These are phyloP conservation scores for Meteorus cinctellus DNA, from an alignment of 2,888 invertebrate genomes.

Conservation along the genomic window DNA sequence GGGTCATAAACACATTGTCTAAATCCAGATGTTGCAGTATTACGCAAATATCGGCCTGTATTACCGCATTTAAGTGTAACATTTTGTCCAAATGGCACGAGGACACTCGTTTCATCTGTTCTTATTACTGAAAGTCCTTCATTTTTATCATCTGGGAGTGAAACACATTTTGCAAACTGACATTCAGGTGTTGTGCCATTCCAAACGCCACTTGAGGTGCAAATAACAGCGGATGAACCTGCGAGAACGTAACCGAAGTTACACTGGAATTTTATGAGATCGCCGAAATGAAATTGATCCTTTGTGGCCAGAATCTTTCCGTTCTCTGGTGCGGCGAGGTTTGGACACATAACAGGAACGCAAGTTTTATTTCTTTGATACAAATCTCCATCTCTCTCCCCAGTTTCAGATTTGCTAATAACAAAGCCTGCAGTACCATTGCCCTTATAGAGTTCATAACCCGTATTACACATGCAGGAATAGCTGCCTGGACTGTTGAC, in stretches of 20 bases:
- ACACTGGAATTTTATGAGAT: constrained; percentile 92
- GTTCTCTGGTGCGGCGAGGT: constrained; percentile 85
- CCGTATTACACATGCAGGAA: constrained; percentile 91
- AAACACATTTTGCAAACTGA: constrained; percentile 95
- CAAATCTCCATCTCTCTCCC: constrained; percentile 90
- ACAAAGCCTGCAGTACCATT: constrained; percentile 93
- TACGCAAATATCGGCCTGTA: constrained; percentile 84
- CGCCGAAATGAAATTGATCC: constrained; percentile 89
- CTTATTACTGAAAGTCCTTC: constrained; percentile 88
- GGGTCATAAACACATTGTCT: constrained; percentile 98
- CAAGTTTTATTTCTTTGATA: constrained; percentile 95
- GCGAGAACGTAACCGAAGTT: constrained; percentile 95
- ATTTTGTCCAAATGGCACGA: constrained; percentile 92
- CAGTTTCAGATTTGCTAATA: constrained; percentile 88
- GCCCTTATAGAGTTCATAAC: constrained; percentile 89
- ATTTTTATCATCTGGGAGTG: constrained; percentile 89
- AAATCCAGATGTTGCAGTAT: constrained; percentile 88
- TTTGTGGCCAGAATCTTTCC: constrained; percentile 89
- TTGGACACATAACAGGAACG: constrained; percentile 93
- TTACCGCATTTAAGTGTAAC: constrained; percentile 89
- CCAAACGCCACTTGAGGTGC: constrained; percentile 93
- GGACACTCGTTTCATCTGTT: constrained; percentile 86
- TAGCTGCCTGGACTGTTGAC: constrained; percentile 91
- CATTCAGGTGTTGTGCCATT: constrained; percentile 95
- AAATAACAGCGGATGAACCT: constrained; percentile 89